Conservation (phyloP, 2,797 vertebrate species). For the Gobio occitaniae region DNA sequence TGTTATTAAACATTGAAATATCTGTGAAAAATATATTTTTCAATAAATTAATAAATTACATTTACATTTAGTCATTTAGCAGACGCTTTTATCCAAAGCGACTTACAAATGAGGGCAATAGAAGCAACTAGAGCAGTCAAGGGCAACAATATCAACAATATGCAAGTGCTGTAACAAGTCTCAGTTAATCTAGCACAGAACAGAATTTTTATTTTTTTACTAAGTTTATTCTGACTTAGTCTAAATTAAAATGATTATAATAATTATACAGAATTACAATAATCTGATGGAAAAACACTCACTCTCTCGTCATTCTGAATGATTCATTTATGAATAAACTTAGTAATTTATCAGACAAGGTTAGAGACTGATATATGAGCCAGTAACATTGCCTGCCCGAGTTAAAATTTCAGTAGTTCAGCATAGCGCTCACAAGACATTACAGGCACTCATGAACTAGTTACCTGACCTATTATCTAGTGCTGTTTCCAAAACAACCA, state of each 20-base stretch:
- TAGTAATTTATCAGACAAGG: slow-evolving; percentile 19
- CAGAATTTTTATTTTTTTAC: no score
- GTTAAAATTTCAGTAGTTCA: slow-evolving; percentile 24
- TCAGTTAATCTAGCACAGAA: no score
- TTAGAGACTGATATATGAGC: slow-evolving; percentile 12
- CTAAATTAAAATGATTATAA: background rate
- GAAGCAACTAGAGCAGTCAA: no score
- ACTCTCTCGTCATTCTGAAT: background rate
- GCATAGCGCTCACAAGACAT: background rate
- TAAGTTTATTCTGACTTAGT: no score
- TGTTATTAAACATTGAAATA: background rate
- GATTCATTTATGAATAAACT: slow-evolving; percentile 1
- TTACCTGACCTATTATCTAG: slow-evolving; percentile 20
- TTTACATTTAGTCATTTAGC: no score
- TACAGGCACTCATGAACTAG: slow-evolving; percentile 8
- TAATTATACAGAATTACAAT: background rate
- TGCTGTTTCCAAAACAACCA: slow-evolving; percentile 20
- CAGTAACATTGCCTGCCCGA: background rate
- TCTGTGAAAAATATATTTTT: background rate
- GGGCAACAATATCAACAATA: no score
- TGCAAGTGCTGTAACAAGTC: no score
- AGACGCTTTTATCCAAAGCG: no score
- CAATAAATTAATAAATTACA: no score
- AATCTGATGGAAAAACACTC: background rate
- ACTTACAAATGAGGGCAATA: no score